Base-by-base conservation (phyloP, 2,113 vertebrate genomes). In the Callionymus lyra region DNA sequence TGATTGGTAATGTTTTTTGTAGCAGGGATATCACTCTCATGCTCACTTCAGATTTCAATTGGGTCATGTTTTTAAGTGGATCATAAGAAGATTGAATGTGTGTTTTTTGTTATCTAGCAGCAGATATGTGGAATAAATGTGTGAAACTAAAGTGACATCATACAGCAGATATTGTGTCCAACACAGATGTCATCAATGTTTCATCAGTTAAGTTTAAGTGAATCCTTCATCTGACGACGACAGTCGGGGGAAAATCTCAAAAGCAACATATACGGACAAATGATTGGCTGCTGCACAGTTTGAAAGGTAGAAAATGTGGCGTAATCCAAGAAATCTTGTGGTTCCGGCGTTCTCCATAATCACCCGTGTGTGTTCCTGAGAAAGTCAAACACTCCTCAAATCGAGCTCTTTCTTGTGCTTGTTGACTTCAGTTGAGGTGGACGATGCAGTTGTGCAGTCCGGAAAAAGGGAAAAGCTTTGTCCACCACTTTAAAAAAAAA, bases 381-480 rank as follows among this genome's bases (percentile, higher is more conserved):
- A 35, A 16, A 13, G 35, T 15, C 31, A 47, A 55, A 44, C 48
- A 45, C 44, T 38, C 36, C 12, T 38, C 13, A 9, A 10, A 63
- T 54, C 53, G n/a, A n/a, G n/a, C 16, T 53, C 58, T 39, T 16
- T 54, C 32, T 74, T 83, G 81, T 82, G 81, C 81, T 80, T 68
- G 42, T 66, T 31, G 41, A 35, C 12, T 27, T 53, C 21, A 69
- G 53, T 50, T 50, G 61, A 12, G 35, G 14, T 45, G 54, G 50
- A 63, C 17, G 13, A 45, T 16, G 11, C 34, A 12, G 44, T 14
- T 31, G 44, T 54, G 57, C 50, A 50, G 45, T 38, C 39, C 2
- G 44, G 42, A 15, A 49, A 21, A 14, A 6, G 37, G 44, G 32
- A 38, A 16, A 48, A 14, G 16, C 49, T 15, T 34, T 37, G 27